phyloP scores from a whole-genome alignment of 2,797 vertebrate genomes.

The Gastrophryne carolinensis region DNA sequence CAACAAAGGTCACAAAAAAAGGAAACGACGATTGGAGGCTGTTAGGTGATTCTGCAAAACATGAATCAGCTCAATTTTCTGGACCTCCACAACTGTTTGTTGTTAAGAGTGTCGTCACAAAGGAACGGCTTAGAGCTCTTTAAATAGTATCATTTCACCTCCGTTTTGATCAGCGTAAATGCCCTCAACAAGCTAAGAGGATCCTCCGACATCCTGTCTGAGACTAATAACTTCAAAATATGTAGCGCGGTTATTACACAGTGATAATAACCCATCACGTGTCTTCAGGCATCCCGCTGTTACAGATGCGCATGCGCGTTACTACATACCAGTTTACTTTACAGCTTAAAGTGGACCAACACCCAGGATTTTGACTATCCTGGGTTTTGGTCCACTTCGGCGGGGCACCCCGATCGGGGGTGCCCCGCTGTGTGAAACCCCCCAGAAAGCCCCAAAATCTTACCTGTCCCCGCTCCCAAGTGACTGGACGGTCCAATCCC shows the following conservation, averaged over 20 bases:
- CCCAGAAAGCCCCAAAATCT: no score
- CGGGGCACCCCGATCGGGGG: no score
- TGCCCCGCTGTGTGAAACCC: no score
- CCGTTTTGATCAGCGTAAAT: neutral
- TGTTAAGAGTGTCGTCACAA: neutral
- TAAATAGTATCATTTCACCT: constrained; percentile 1
- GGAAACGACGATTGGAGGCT: constrained; percentile 71
- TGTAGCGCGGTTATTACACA: neutral
- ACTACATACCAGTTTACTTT: no score
- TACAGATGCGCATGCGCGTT: no score
- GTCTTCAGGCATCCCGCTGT: neutral
- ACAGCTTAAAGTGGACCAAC: no score
- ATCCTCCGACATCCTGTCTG: constrained; percentile 8
- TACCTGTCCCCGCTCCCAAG: no score
- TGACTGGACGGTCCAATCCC: no score
- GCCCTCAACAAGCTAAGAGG: neutral
- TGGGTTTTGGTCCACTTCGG: no score
- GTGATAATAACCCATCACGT: neutral
- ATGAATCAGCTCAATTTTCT: constrained; percentile 47
- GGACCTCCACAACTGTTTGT: constrained; percentile 20
- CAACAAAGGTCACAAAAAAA: constrained; percentile 66
- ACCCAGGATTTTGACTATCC: no score
- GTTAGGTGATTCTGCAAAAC: constrained; percentile 58
- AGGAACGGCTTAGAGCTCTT: neutral
- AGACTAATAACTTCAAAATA: neutral